Conservation (phyloP, 2,797 vertebrate species). For the Delichon dasypus region DNA sequence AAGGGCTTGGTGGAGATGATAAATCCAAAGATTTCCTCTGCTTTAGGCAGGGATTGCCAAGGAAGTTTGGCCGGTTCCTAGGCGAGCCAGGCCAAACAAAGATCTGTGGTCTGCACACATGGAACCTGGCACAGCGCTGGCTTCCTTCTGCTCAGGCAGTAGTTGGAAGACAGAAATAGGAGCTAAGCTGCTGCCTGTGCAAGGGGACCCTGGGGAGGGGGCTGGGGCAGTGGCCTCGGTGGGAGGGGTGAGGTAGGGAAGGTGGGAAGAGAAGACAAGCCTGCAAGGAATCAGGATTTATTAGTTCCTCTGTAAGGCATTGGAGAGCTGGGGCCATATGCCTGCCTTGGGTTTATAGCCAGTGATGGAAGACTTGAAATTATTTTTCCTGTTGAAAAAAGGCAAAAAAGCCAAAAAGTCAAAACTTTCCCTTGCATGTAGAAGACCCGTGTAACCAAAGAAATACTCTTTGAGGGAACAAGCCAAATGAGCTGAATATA, state of each 20-base stretch:
- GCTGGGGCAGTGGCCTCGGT: neutral
- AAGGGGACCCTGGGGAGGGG: neutral
- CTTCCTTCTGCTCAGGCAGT: neutral
- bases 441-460: neutral
- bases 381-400: slow-evolving; percentile 28
- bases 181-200: slow-evolving; percentile 4
- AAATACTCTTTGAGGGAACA: neutral
- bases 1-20: neutral
- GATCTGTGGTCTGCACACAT: neutral
- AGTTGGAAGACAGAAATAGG: slow-evolving; percentile 5
- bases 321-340: neutral
- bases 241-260: neutral
- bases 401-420: neutral
- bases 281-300: slow-evolving; percentile 43
- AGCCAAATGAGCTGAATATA: neutral
- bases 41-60: slow-evolving; percentile 17
- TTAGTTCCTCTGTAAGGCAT: slow-evolving; percentile 32
- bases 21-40: slow-evolving; percentile 45
- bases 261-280: slow-evolving; percentile 19
- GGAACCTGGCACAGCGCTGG: neutral
- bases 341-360: slow-evolving; percentile 16
- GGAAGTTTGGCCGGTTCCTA: slow-evolving; percentile 6
- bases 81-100: neutral
- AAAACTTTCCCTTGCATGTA: neutral
- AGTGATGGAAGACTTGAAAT: slow-evolving; percentile 19